Conservation (phyloP, 2,888 invertebrate species). For the Orchestes rusci region DNA sequence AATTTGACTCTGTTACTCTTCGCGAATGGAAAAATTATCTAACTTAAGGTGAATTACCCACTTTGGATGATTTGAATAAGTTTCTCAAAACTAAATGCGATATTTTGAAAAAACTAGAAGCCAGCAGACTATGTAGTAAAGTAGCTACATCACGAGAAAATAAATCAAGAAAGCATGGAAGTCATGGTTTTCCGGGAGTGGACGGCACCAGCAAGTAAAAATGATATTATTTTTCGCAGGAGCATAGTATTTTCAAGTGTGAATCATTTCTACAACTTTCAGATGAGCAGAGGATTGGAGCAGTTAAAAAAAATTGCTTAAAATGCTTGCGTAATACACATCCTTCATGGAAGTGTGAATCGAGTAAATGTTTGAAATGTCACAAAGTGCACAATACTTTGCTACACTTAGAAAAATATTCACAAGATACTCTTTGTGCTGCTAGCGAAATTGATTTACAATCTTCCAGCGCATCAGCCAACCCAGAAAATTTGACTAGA, state of each 20-base stretch:
- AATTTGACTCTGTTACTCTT: conserved; percentile 11
- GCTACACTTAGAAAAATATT: conserved; percentile 7
- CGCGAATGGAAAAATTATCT: conserved; percentile 16
- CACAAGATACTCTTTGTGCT: neutral
- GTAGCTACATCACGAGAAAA: neutral
- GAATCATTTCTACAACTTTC: conserved; percentile 11
- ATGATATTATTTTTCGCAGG: conserved; percentile 18
- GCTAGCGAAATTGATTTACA: neutral
- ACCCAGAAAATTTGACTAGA: neutral
- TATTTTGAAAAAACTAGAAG: conserved; percentile 16
- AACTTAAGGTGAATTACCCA: conserved; percentile 3
- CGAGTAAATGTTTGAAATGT: conserved; percentile 14
- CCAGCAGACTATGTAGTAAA: no score
- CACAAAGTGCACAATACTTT: conserved; percentile 13
- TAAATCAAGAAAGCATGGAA: neutral
- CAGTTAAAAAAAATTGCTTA: conserved; percentile 16
- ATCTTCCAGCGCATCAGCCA: neutral
- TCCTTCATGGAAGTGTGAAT: conserved; percentile 7
- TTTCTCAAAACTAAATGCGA: conserved; percentile 17
- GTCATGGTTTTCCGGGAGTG: neutral
- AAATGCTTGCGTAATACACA: conserved; percentile 19
- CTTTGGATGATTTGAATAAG: conserved; percentile 12
- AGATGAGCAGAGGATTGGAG: conserved; percentile 3
- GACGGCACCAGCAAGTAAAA: neutral
- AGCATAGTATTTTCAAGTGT: conserved; percentile 19